phyloP scores from a whole-genome alignment of 2,888 invertebrate species.

The Panzeria rudis region DNA sequence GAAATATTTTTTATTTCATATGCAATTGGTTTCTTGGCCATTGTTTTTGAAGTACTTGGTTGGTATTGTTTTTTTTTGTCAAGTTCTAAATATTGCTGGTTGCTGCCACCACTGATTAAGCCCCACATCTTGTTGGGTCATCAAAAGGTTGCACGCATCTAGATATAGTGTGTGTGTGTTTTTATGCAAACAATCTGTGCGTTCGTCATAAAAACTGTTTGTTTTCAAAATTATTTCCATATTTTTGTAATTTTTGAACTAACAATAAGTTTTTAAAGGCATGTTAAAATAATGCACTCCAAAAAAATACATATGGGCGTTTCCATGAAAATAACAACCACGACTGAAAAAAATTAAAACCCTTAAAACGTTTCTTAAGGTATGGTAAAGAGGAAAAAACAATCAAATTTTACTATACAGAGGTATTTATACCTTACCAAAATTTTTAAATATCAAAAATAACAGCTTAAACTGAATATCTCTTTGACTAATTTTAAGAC shows the following conservation, averaged over 20 bases:
- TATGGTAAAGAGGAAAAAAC: too few relatives aligned
- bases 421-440: too few relatives aligned
- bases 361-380: too few relatives aligned
- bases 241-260: not conserved
- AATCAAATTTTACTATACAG: too few relatives aligned
- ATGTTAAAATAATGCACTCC: too few relatives aligned
- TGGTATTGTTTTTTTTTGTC: conserved; percentile 16
- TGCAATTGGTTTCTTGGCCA: conserved; percentile 46
- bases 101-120: conserved; percentile 39
- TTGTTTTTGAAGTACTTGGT: conserved; percentile 34
- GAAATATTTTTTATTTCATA: conserved; percentile 48
- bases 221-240: conserved; percentile 9
- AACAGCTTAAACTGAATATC: too few relatives aligned
- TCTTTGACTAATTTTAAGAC: too few relatives aligned
- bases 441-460: too few relatives aligned
- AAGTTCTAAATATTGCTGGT: conserved; percentile 19
- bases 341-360: too few relatives aligned
- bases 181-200: conserved; percentile 40
- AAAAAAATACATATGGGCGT: too few relatives aligned
- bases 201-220: conserved; percentile 8
- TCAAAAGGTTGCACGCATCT: conserved; percentile 55
- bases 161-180: conserved; percentile 30
- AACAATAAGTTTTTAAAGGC: not conserved
- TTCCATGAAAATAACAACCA: too few relatives aligned
- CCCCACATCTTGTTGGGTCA: conserved; percentile 52